A percentile compares a stretch with the other conserved stretches of the same genome.
These are phyloP conservation scores for Phylloscopus trochilus DNA, from an alignment of 2,113 vertebrate species.

Conservation along the genomic window DNA sequence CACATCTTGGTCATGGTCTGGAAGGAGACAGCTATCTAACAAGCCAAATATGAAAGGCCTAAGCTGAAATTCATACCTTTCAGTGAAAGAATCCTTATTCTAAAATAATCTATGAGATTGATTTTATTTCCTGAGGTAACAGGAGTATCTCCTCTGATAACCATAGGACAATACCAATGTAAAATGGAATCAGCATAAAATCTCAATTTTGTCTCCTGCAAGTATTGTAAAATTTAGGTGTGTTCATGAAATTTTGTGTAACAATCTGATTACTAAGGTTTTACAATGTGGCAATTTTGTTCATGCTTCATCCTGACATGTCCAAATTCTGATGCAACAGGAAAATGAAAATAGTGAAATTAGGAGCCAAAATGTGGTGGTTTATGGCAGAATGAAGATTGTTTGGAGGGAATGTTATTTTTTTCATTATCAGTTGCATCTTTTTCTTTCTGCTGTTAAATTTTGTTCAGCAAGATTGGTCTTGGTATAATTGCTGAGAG, in stretches of 20 bases:
- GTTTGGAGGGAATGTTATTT: background rate
- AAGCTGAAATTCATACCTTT: background rate
- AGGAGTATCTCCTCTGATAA: background rate
- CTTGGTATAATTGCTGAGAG: background rate
- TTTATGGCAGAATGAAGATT: background rate
- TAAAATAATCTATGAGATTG: background rate
- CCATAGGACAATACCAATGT: rapidly evolving
- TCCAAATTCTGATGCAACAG: background rate
- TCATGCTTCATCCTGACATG: background rate
- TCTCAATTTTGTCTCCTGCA: background rate
- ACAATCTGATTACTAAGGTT: background rate
- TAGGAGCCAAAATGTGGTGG: background rate
- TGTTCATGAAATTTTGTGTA: background rate
- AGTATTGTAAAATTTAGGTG: background rate
- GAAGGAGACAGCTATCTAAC: background rate
- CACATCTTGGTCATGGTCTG: background rate
- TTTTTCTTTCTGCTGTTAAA: background rate
- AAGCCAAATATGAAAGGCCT: background rate
- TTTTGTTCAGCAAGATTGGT: background rate
- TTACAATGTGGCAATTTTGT: background rate
- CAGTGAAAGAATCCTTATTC: background rate
- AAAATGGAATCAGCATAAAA: background rate
- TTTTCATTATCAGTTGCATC: background rate
- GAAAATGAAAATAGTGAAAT: background rate
- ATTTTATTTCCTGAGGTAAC: background rate